phyloP scores from a whole-genome alignment of 2,888 invertebrate genomes.

The Gymnosoma rotundatum region DNA sequence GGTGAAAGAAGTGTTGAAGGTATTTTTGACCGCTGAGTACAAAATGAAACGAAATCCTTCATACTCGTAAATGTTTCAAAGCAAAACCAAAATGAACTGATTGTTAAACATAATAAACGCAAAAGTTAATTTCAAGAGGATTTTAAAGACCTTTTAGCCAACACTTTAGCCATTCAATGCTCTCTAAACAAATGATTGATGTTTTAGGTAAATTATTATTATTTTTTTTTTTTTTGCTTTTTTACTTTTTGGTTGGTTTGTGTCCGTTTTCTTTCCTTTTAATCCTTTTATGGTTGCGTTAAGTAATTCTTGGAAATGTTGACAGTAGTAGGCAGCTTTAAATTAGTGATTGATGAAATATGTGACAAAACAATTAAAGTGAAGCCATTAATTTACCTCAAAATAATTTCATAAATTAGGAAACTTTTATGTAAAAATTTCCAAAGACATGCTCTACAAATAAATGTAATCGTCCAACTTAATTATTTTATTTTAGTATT shows the following conservation, averaged over 20 bases:
- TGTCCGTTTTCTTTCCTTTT: constrained; percentile 14
- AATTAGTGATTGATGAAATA: constrained; percentile 65
- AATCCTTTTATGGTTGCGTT: constrained; percentile 57
- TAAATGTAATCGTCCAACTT: too few species aligned
- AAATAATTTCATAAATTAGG: neutral
- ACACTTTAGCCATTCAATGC: constrained; percentile 65
- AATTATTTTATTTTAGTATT: too few species aligned
- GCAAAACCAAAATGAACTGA: neutral
- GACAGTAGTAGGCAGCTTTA: neutral
- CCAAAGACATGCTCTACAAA: too few species aligned
- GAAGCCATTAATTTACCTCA: constrained; percentile 55
- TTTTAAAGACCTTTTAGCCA: constrained; percentile 70
- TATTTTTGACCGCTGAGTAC: constrained; percentile 49
- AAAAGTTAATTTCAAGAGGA: constrained; percentile 57
- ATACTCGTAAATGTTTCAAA: constrained; percentile 56
- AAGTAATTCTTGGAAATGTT: constrained; percentile 62
- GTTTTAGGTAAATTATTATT: constrained; percentile 48
- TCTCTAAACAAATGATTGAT: constrained; percentile 66
- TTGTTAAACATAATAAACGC: constrained; percentile 30
- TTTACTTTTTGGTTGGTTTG: neutral
- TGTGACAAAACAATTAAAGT: constrained; percentile 66
- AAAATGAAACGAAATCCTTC: constrained; percentile 56
- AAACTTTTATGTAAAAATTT: neutral
- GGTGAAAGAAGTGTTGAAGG: neutral
- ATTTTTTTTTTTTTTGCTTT: too few species aligned